Evolutionary conservation across 2,113 vertebrate genomes (phyloP), one percentile per base, ranked within the genome.

Genomic region (Pagrus major): DNA sequence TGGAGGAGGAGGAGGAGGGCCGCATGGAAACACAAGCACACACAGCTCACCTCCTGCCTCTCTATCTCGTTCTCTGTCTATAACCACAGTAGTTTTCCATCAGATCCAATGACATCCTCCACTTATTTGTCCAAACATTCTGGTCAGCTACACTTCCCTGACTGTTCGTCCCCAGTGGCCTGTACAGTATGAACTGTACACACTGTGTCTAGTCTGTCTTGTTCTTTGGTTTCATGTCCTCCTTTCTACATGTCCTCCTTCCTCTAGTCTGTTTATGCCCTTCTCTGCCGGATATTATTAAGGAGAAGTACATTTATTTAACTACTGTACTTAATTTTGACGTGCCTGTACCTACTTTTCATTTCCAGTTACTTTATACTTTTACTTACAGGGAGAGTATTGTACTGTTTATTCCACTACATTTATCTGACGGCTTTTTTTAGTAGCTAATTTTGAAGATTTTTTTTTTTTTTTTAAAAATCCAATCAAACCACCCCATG

Each of bases 1-100:
- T 51, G 42, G 41, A 56, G 52, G 78, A 44, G 44, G 63, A 64
- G 44, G 47, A 56, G 27, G n/a, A n/a, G 73, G 16, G 3, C 9
- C 1, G 44, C 31, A 21, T 0, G 6, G 47, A 71, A 54, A 64
- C 67, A 39, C 16, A n/a, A n/a, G n/a, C n/a, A 23, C 4, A 60
- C 27, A 69, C 27, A 61, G 66, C 75, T 80, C 72, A 47, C 37
- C 56, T 71, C 44, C 0, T 64, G 11, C 66, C 25, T 63, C 39
- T 55, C 35, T 7, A 4, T 72, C 56, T 67, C 4, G 12, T 56
- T 5, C 80, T 58, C 59, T 46, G 29, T 44, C 55, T 46, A 33
- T 10, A 64, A 63, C 71, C 58, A 65, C 63, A 31, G 23, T 8
- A 14, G 47, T 42, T 63, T 39, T 80, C 37, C 25, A 51, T 71